Percentiles rank a stretch among this genome's conserved stretches.
phyloP scores from a whole-genome alignment of 2,113 vertebrate species.

The Corythornis cristatus region DNA sequence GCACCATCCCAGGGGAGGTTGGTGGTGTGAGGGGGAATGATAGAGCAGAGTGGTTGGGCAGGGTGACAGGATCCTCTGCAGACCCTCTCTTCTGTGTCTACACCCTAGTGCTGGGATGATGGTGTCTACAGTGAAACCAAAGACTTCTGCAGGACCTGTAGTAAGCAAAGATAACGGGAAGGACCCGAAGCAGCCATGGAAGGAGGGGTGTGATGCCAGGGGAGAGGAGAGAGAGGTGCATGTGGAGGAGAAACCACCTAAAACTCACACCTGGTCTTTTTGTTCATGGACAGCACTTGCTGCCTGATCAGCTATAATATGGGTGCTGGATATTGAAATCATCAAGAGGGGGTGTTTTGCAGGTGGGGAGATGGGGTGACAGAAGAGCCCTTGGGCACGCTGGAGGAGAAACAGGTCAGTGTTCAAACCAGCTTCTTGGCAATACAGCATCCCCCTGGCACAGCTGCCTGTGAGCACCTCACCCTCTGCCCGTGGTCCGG shows the following conservation, averaged over 20 bases:
- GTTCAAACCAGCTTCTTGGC: background rate
- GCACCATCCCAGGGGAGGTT: no score
- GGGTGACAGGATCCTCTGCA: no score
- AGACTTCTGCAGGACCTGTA: background rate
- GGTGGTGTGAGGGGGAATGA: rapidly evolving
- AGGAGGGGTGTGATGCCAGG: background rate
- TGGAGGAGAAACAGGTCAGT: background rate
- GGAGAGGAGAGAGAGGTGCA: background rate
- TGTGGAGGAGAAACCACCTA: background rate
- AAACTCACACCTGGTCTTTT: rapidly evolving
- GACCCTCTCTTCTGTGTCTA: no score
- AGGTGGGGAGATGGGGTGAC: background rate
- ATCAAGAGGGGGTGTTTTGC: background rate
- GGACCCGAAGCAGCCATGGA: background rate
- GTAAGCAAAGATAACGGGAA: background rate
- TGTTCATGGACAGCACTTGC: background rate
- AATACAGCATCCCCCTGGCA: rapidly evolving
- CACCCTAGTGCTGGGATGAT: background rate
- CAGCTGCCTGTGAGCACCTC: rapidly evolving
- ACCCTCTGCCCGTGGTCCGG: rapidly evolving
- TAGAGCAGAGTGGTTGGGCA: background rate
- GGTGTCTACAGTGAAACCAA: background rate
- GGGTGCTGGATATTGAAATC: background rate
- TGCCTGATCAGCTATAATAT: background rate
- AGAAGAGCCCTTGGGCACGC: rapidly evolving